phyloP scores from a whole-genome alignment of 2,113 vertebrate genomes.

The Cariama cristata region DNA sequence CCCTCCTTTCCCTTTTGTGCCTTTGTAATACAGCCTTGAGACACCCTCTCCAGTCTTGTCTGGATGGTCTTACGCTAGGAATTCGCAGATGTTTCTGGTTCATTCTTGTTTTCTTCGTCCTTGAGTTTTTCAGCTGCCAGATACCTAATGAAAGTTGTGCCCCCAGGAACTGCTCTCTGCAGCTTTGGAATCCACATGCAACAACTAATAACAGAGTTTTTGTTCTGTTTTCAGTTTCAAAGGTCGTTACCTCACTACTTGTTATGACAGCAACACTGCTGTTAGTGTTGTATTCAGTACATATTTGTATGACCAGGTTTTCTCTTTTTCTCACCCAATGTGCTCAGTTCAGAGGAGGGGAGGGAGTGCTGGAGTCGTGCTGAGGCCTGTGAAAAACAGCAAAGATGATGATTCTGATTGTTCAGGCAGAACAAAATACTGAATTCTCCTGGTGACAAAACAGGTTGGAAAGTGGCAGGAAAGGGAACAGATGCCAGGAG shows the following conservation, averaged over 20 bases:
- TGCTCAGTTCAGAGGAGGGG: background rate
- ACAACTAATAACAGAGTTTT: background rate
- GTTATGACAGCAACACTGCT: background rate
- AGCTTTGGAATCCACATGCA: background rate
- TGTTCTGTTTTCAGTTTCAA: background rate
- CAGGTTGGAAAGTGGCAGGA: background rate
- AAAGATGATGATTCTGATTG: background rate
- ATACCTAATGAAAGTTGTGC: background rate
- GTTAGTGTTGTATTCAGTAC: background rate
- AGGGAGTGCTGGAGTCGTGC: background rate
- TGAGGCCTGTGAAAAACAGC: background rate
- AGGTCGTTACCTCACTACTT: background rate
- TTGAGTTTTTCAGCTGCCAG: accelerated
- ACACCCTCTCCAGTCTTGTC: background rate
- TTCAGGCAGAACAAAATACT: background rate
- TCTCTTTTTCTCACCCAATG: background rate
- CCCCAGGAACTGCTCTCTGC: background rate
- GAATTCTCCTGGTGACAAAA: background rate
- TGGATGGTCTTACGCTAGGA: background rate
- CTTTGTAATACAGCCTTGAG: background rate
- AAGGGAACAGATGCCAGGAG: background rate
- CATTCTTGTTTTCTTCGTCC: background rate
- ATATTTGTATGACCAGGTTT: background rate
- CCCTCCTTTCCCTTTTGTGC: background rate
- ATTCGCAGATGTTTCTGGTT: background rate